phyloP scores from a whole-genome alignment of 64 coral and sea anemone species.

The Actinia tenebrosa region DNA sequence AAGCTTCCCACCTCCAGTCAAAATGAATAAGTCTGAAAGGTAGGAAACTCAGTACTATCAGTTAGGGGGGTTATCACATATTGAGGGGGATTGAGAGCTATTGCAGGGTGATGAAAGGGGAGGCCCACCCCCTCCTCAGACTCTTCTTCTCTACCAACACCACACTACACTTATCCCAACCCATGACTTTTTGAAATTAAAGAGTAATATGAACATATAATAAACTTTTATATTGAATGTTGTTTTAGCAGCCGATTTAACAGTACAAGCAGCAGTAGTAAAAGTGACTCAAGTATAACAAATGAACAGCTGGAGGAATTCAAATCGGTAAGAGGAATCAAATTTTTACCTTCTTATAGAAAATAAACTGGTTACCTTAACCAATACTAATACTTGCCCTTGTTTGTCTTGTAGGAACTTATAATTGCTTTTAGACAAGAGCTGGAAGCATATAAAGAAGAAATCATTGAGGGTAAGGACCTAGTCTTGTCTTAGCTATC shows the following conservation, averaged over 20 bases:
- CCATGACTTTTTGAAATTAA: no score
- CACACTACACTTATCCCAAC: no score
- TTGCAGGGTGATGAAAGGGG: no score
- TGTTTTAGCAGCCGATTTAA: conserved; percentile 22
- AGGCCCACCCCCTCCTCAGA: no score
- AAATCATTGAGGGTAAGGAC: conserved; percentile 61
- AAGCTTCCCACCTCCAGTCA: background rate
- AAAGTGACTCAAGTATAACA: conserved; percentile 18
- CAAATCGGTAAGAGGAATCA: conserved; percentile 37
- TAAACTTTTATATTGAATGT: background rate
- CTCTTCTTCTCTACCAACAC: no score
- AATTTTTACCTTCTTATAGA: background rate
- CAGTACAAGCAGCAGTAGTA: conserved; percentile 28
- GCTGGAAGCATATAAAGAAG: conserved; percentile 56
- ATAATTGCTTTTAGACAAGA: conserved; percentile 65
- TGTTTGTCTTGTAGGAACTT: conserved; percentile 43
- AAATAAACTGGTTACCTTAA: no score
- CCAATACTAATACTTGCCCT: background rate
- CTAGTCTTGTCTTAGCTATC: background rate
- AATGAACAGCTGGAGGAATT: conserved; percentile 62
- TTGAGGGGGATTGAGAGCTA: no score
- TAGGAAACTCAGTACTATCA: no score
- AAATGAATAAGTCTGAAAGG: background rate
- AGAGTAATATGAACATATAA: no score
- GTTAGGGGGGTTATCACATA: no score